Conservation (phyloP, 2,113 vertebrate species). For the Alectura lathami region DNA sequence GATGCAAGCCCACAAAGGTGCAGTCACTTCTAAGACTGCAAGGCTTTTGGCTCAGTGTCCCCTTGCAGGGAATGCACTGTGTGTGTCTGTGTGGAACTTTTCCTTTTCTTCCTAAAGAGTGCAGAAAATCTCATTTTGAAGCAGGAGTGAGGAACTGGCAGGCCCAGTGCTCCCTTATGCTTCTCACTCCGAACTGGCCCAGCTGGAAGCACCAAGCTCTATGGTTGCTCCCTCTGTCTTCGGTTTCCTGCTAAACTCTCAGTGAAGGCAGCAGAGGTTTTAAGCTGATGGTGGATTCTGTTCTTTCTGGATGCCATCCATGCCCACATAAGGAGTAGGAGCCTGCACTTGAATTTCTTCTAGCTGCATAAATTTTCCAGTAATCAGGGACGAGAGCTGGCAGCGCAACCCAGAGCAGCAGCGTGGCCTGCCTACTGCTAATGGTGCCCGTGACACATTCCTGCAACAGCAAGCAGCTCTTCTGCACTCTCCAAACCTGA, state of each 20-base stretch:
- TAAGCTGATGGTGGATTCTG: not conserved
- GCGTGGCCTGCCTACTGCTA: not conserved
- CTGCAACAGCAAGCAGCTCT: not conserved
- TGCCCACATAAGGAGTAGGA: not conserved
- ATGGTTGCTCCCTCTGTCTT: not conserved
- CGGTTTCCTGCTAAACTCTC: not conserved
- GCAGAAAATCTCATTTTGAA: not conserved
- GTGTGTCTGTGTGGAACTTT: fast-evolving
- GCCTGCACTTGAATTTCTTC: not conserved
- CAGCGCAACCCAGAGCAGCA: not conserved
- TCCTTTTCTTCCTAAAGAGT: not conserved
- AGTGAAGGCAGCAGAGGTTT: not conserved
- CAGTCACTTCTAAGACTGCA: not conserved
- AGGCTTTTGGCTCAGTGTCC: not conserved
- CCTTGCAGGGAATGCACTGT: not conserved
- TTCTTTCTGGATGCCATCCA: not conserved
- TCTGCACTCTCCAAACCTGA: not conserved
- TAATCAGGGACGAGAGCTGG: not conserved
- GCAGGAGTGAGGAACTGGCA: not conserved
- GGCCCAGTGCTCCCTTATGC: not conserved
- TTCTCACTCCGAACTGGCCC: not conserved
- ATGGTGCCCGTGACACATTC: not conserved
- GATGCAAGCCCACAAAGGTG: not conserved
- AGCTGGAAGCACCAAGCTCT: not conserved
- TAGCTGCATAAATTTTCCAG: not conserved